These are phyloP conservation scores for Daphoenositta chrysoptera DNA, from an alignment of 2,113 vertebrate genomes.

Conservation along the genomic window DNA sequence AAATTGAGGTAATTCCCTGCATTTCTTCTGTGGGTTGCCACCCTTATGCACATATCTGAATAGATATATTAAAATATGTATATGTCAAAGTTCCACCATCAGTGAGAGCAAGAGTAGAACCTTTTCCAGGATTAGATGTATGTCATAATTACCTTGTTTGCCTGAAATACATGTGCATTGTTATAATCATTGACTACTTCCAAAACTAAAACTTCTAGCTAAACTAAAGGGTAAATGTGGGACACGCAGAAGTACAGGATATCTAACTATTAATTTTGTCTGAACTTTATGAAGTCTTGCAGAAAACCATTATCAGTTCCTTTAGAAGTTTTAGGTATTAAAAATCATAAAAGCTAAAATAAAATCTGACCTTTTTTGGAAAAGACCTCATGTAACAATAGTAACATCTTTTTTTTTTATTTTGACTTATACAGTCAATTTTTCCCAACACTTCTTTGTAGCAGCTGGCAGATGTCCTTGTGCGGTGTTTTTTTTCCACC, in stretches of 20 bases:
- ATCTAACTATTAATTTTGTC: background rate
- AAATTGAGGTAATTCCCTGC: background rate
- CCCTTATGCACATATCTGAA: background rate
- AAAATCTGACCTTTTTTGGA: background rate
- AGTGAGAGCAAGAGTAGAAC: background rate
- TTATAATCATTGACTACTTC: background rate
- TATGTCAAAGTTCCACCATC: background rate
- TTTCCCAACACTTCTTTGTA: background rate
- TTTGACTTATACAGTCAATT: background rate
- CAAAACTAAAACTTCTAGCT: background rate
- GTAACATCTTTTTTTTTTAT: background rate
- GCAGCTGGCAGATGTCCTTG: background rate
- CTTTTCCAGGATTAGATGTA: background rate
- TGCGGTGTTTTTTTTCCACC: background rate
- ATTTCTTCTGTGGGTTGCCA: background rate
- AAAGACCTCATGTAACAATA: background rate
- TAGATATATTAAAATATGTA: background rate
- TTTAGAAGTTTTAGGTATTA: background rate
- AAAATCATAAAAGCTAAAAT: background rate
- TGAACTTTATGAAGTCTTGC: background rate
- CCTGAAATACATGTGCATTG: background rate
- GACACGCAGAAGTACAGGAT: fast-evolving
- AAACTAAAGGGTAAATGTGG: background rate
- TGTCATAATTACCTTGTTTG: background rate
- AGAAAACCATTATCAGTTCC: background rate